phyloP scores from a whole-genome alignment of 2,113 vertebrate genomes.

The Menidia beryllina region DNA sequence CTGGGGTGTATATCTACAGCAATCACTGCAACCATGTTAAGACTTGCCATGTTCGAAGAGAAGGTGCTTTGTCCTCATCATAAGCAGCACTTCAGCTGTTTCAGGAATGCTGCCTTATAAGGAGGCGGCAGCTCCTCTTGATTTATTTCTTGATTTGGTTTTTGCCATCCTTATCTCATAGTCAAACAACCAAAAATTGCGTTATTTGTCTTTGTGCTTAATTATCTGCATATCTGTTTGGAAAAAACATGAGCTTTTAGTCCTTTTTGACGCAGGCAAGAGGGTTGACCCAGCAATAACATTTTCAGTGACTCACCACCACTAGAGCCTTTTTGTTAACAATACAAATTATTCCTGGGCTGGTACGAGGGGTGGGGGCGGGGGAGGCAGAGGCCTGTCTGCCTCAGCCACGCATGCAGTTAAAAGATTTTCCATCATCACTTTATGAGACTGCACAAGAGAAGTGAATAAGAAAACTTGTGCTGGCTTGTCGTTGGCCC shows the following conservation, averaged over 20 bases:
- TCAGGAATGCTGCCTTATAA: slow-evolving; percentile 51
- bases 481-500: slow-evolving; percentile 52
- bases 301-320: slow-evolving; percentile 48
- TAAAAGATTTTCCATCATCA: slow-evolving; percentile 51
- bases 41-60: slow-evolving; percentile 59
- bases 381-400: background rate
- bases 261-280: slow-evolving; percentile 2
- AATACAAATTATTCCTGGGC: slow-evolving; percentile 14
- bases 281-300: slow-evolving; percentile 4
- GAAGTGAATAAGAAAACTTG: slow-evolving; percentile 48
- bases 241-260: background rate
- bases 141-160: background rate
- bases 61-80: slow-evolving; percentile 3
- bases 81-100: background rate
- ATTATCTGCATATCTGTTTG: background rate
- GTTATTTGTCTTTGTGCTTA: background rate
- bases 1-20: background rate
- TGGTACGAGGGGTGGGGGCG: slow-evolving; percentile 4
- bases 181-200: background rate
- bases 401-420: slow-evolving; percentile 27
- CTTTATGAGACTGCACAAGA: slow-evolving; percentile 11
- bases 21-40: slow-evolving; percentile 53
- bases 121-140: background rate
- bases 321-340: slow-evolving; percentile 9
- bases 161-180: background rate